phyloP scores from a whole-genome alignment of 2,888 invertebrate species.

The Gortyna flavago region DNA sequence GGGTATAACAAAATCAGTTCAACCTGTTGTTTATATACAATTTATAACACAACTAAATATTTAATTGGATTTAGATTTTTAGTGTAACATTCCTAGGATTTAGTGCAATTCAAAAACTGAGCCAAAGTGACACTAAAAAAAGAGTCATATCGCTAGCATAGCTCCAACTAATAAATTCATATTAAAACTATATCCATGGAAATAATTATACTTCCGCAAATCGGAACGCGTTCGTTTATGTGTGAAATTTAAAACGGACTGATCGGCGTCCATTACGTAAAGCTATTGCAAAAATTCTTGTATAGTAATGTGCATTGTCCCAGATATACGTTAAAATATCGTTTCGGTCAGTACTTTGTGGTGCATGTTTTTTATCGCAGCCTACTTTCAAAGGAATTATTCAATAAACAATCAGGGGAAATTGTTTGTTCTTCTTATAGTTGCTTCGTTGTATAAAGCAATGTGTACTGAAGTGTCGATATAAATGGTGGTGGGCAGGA shows the following conservation, averaged over 20 bases:
- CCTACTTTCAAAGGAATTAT: slow-evolving; percentile 60
- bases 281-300: slow-evolving; percentile 70
- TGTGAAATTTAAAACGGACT: slow-evolving; percentile 68
- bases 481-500: not conserved
- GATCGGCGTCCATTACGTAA: slow-evolving; percentile 70
- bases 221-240: slow-evolving; percentile 64
- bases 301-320: slow-evolving; percentile 70
- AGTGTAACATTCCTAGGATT: not conserved
- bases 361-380: slow-evolving; percentile 53
- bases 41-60: not conserved
- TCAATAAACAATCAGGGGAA: slow-evolving; percentile 23
- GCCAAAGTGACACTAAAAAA: not conserved
- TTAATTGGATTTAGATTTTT: not conserved
- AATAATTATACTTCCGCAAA: slow-evolving; percentile 64
- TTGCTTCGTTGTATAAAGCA: not conserved
- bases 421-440: not conserved
- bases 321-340: slow-evolving; percentile 66
- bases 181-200: slow-evolving; percentile 29
- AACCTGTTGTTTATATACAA: not conserved
- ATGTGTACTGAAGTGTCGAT: not conserved
- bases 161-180: not conserved
- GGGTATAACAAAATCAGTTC: not conserved
- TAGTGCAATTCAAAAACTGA: not conserved
- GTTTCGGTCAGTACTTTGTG: slow-evolving; percentile 70
- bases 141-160: not conserved